Evolutionary conservation across 2,113 vertebrate genomes (phyloP), one percentile per base, ranked within the genome.

Genomic region (Archocentrus centrarchus): DNA sequence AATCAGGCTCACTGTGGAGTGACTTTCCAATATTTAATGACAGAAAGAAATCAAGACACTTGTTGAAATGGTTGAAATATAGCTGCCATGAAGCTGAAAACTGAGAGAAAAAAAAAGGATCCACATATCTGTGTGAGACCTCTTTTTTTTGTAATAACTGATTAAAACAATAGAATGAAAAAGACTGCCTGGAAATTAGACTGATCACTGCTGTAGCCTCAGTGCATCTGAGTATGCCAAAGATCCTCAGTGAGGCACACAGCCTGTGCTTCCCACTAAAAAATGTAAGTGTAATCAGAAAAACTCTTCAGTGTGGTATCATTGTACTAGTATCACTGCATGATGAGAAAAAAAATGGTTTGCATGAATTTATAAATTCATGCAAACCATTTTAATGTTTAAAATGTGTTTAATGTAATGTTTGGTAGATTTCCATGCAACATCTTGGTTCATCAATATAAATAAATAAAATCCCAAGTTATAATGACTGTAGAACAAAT

Each of bases 351-450:
- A 47, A 15, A 73, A 73, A 73, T 53, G 5, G 47, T 73, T 73
- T 32, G 14, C 66, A 70, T 70, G 5, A 70, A 70, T 20, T 70
- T 3, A 53, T n/a, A n/a, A n/a, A n/a, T n/a, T n/a, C n/a, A n/a
- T n/a, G n/a, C n/a, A n/a, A n/a, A n/a, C n/a, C n/a, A n/a, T n/a
- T n/a, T n/a, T n/a, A n/a, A n/a, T n/a, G n/a, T n/a, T n/a, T n/a
- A n/a, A n/a, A n/a, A n/a, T n/a, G 24, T 73, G 44, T 70, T 70
- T 24, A 70, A 24, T 50, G 41, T 13, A 70, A 50, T 70, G 64
- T 70, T 4, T 11, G 0, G 24, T 53, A 53, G 0, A 0, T 47
- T 47, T 6, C 2, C 4, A 17, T 50, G 2, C 15, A 50, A 17
- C 47, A 50, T 30, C 27, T 11, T 55, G 17, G n/a, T 32, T 55